Base-by-base conservation (phyloP, 2,888 invertebrate species). In the Microchrysa polita region DNA sequence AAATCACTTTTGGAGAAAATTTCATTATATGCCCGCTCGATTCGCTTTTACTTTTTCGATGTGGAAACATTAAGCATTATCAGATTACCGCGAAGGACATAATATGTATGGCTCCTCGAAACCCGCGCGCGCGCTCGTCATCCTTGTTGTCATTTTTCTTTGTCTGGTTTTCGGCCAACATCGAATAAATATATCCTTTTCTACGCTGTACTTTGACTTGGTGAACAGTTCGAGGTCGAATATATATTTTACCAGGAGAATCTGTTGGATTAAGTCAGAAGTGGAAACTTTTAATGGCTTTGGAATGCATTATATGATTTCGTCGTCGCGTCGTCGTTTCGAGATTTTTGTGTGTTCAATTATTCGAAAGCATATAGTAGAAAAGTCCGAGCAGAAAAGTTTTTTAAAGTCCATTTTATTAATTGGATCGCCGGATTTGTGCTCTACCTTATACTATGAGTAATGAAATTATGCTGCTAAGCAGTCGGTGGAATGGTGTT, bases 11-110 rank as follows among this genome's bases (percentile, higher is more conserved):
- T 34, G 18, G 52, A 18, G 34, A 14, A 34, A 69, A 20, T 57
- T 18, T 57, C 40, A n/a, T 40, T 57, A 69, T 42, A 40, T 34
- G 7, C 27, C 27, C 27, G 27, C 7, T 34, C 27, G n/a, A n/a
- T n/a, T n/a, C 57, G 16, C 20, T n/a, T 55, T n/a, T 69, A 18
- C 57, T 55, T 27, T n/a, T 55, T 18, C 20, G 40, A 57, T 55
- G 22, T 40, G 9, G 22, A n/a, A 22, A n/a, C 65, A 67, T 18
- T 40, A 57, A 12, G 69, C 55, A 69, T 69, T 69, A 69, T 69
- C 69, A 55, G 69, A 69, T 69, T 69, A 57, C 23, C 55, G n/a
- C n/a, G 53, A 34, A 27, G 67, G 34, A 55, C 57, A 16, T n/a
- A n/a, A n/a, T n/a, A 55, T 55, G 55, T 65, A 48, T 20, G 16